Evolutionary conservation across 2,113 vertebrate genomes (phyloP), one percentile per base, ranked within the genome.

Genomic region (Pelecanoides urinatrix): DNA sequence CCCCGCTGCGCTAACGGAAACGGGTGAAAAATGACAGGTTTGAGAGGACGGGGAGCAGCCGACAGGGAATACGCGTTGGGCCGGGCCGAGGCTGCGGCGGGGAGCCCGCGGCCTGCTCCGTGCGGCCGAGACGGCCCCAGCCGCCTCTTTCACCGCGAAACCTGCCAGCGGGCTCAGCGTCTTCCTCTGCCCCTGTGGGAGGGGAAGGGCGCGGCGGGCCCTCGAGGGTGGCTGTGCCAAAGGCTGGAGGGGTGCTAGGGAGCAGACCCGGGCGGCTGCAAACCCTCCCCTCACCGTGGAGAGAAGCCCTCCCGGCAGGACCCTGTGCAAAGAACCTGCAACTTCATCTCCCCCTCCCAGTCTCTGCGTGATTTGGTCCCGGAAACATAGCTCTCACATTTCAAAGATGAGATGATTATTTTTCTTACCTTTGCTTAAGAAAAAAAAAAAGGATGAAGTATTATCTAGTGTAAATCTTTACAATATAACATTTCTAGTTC

Each of bases 341-440:
- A 6, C 7, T 4, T 7, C 49, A 38, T 4, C 17, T 13, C 8
- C 17, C 13, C 10, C 9, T 0, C 36, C 79, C 45, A 2, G 6
- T 7, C 27, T 13, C 63, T 6, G 1, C 26, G 0, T 0, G 13
- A 4, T 3, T 61, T 14, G 19, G 50, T 14, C n/a, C 38, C 40
- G 10, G n/a, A 16, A 5, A 16, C 15, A 18, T 20, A 12, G 4
- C 25, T 34, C 26, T 29, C 70, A 0, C 68, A 0, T 15, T 27
- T 25, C 5, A 7, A 34, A 67, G 25, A 47, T 1, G 11, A 72
- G 40, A 61, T 8, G 1, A 16, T 58, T 30, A 2, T 49, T 74
- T 53, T 27, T 42, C 45, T 52, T 36, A 34, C 13, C 4, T 40
- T 40, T 34, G 8, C 5, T 74, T 62, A 5, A 65, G 11, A 22